Base-by-base conservation (phyloP, 53 echinoderm and acorn worm genomes). In the Astropecten irregularis region DNA sequence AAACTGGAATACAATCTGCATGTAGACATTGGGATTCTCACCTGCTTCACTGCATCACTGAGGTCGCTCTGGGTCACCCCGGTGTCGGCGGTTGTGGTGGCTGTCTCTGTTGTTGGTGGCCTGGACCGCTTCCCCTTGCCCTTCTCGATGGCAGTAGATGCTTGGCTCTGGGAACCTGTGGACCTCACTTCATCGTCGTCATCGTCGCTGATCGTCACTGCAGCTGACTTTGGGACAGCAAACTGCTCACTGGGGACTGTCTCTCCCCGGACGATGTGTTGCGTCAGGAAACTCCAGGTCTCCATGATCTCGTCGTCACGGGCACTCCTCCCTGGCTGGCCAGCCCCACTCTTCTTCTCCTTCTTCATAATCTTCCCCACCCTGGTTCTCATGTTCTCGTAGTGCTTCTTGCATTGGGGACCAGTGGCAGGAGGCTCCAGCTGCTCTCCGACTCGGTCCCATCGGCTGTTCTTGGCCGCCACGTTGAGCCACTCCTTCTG, bases 241-340 rank as follows among this genome's bases (percentile, higher is more conserved):
- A 42, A 42, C 42, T 42, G 42, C 42, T 42, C 42, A 42, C 42
- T 42, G 42, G 42, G 42, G 42, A 42, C 42, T 42, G 42, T 42
- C 42, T 42, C 42, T 42, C 42, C 42, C 42, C 42, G 42, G 42
- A 42, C 42, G 42, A 42, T 42, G 42, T 42, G 42, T 42, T 42
- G 42, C 42, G 42, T 42, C 42, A 42, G 42, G 42, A 42, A 42
- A 42, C 42, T 42, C 42, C 42, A 42, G 42, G 42, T 42, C 42
- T 42, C 42, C 42, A 42, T 42, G 82, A 65, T 82, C 82, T 82
- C 18, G 66, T 82, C 50, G 82, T 82, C 82, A 65, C 66, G 50
- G 66, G 66, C 82, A 82, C 82, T 82, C 82, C 66, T 82, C 82
- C 66, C 40, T 66, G 82, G 67, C 66, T 82, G 82, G 66, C 82